Evolutionary conservation across 2,113 vertebrate species (phyloP), one percentile per base, ranked within the genome.

Genomic region (Crotalus helleri): DNA sequence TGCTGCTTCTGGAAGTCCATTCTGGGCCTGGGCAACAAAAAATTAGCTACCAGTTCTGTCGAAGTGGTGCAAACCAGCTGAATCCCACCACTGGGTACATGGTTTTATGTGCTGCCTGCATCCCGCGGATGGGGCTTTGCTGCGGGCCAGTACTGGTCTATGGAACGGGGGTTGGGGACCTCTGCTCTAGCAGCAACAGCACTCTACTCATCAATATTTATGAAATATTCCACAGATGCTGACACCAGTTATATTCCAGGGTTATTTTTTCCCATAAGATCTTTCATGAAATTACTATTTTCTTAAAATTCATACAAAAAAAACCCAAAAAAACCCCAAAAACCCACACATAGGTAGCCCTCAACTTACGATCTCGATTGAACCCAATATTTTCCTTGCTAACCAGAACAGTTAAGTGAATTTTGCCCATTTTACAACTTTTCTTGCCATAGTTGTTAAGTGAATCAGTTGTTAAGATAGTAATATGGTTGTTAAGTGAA

Each of bases 221-320:
- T 95, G 69, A 97, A 97, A 95, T 93, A 29, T 89, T 92, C 92
- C 92, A 92, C 94, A 97, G 95, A 95, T 95, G 95, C 94, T 95
- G 92, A 93, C 88, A 1, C 23, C 93, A 96, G 90, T 93, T 87
- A 95, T 10, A 93, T 74, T 94, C 69, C 94, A 93, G 81, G 93
- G 15, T 23, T 21, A 94, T 29, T 87, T 95, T 96, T 91, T 90
- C 3, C 89, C 94, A 0, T 33, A 91, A 92, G 44, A 64, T 87
- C 17, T 64, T 69, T 55, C 44, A 89, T 95, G 90, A 90, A 0
- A 5, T 92, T 93, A 91, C 93, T 89, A 24, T 89, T 46, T 88
- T 39, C 5, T n/a, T 69, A 44, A 23, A 0, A 94, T 74, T 89
- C 92, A 46, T 89, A 88, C 86, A 91, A 90, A 61, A 61, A 4